Percentiles rank a stretch among this genome's conserved stretches.
Conservation (phyloP, 2,797 vertebrate species). For the Onychomys torridus region DNA sequence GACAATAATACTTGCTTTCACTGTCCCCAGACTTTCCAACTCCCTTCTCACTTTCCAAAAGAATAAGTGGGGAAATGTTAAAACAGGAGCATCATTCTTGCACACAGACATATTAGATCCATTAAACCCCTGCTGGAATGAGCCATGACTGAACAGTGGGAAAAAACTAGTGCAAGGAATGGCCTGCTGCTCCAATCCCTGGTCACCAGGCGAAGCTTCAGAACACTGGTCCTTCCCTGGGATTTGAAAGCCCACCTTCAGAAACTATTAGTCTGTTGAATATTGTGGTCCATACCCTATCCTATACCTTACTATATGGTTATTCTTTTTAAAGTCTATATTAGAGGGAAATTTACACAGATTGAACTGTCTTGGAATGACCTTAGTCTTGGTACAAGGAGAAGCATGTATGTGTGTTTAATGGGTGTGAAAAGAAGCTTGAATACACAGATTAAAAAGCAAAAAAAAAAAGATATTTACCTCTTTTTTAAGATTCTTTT, state of each 20-base stretch:
- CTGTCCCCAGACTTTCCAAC: neutral
- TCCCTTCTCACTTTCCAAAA: neutral
- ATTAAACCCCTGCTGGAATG: neutral
- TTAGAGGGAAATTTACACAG: neutral
- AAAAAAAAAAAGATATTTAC: neutral
- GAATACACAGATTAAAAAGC: neutral
- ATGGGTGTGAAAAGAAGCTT: neutral
- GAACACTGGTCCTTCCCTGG: neutral
- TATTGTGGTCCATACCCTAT: neutral
- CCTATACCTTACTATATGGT: neutral
- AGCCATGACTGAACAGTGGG: neutral
- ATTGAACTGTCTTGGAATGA: neutral
- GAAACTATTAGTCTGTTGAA: neutral
- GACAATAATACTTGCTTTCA: neutral
- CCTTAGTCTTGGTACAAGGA: neutral
- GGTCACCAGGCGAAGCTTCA: neutral
- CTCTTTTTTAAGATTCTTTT: neutral
- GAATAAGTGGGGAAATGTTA: neutral
- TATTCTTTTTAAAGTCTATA: neutral
- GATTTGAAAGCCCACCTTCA: neutral
- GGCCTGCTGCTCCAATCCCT: neutral
- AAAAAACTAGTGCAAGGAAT: neutral
- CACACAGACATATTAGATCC: neutral
- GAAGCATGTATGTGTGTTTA: neutral
- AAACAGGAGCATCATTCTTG: slow-evolving; percentile 12